Percentiles rank a stretch among this genome's conserved stretches.
Evolutionary conservation across 2,113 vertebrate species (phyloP).

Genomic region (Pampusana beccarii): DNA sequence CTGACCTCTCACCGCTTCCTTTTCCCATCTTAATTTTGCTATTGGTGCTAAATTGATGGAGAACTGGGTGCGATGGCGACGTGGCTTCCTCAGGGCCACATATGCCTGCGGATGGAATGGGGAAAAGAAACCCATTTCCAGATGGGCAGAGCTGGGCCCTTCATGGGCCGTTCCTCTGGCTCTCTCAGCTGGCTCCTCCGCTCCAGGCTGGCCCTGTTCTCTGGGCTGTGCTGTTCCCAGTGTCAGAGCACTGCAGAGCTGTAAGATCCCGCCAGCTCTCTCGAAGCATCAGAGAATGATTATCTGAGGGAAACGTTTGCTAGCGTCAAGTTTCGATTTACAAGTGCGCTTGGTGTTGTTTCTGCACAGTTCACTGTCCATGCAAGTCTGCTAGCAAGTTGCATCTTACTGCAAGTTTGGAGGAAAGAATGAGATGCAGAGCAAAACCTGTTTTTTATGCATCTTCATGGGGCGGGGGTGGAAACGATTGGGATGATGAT

Average conservation of each 20-base stretch:
- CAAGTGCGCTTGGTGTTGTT: background rate
- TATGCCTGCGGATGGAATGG: background rate
- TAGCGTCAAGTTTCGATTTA: background rate
- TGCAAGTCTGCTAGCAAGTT: background rate
- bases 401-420: background rate
- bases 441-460: background rate
- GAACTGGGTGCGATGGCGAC: background rate
- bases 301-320: background rate
- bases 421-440: background rate
- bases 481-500: background rate
- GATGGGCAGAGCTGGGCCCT: background rate
- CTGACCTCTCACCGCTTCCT: background rate
- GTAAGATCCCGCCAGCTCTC: background rate
- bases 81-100: background rate
- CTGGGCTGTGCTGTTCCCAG: background rate
- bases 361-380: background rate
- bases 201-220: background rate
- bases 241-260: background rate
- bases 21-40: background rate
- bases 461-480: background rate
- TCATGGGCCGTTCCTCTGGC: background rate
- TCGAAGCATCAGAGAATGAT: background rate
- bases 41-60: background rate
- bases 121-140: background rate
- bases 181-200: background rate